A percentile compares a stretch with the other conserved stretches of the same genome.
Evolutionary conservation across 2,797 vertebrate species (phyloP).

Genomic region (Manis pentadactyla): DNA sequence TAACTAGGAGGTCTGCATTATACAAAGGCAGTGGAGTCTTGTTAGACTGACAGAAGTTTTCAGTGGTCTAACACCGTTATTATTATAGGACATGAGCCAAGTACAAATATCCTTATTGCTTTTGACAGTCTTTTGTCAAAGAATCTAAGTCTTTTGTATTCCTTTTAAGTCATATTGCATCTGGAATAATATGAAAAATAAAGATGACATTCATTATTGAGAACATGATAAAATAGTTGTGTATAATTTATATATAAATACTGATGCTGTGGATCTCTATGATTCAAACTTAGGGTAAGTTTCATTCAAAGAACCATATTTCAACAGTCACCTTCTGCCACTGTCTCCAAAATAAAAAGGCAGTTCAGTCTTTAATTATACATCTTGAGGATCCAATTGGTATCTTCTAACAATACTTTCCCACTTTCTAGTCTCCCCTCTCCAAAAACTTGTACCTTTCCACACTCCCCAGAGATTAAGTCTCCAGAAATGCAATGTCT

Average conservation of each 20-base stretch:
- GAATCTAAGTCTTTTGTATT: neutral
- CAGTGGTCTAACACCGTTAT: neutral
- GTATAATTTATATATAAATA: neutral
- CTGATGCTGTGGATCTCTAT: neutral
- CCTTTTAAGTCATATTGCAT: neutral
- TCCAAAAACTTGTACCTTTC: neutral
- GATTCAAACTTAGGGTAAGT: neutral
- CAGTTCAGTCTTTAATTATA: neutral
- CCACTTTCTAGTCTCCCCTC: neutral
- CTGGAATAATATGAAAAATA: neutral
- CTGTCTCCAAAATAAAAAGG: neutral
- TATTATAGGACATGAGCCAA: neutral
- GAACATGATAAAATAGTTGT: neutral
- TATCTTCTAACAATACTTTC: neutral
- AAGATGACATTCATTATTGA: neutral
- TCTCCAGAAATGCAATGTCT: neutral
- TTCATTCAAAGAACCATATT: neutral
- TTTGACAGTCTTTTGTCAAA: neutral
- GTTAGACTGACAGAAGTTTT: neutral
- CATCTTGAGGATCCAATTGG: neutral
- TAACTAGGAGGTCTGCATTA: neutral
- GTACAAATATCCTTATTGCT: neutral
- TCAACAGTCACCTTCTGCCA: neutral
- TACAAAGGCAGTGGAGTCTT: neutral
- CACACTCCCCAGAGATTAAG: neutral